Conservation (phyloP, 2,888 invertebrate species). For the Chelonus formosanus region DNA sequence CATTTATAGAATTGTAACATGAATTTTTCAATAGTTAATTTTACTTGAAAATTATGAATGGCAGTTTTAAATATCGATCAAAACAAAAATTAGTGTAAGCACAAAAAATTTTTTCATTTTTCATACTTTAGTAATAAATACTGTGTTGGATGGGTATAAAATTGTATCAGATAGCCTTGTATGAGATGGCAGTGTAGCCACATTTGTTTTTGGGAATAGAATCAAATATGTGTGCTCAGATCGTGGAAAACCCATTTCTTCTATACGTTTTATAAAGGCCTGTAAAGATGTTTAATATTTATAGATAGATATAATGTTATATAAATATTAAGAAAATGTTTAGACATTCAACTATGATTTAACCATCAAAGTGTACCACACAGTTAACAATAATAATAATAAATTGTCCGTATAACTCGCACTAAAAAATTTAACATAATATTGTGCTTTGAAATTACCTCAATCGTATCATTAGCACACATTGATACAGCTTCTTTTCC, state of each 20-base stretch:
- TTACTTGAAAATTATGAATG: too few species aligned
- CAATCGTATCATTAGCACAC: slow-evolving; percentile 56
- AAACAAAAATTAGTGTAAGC: slow-evolving; percentile 10
- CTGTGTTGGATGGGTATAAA: slow-evolving; percentile 61
- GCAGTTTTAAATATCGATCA: neutral
- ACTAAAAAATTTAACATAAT: neutral
- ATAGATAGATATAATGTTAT: too few species aligned
- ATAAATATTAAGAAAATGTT: too few species aligned
- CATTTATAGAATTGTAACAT: too few species aligned
- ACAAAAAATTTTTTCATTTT: neutral
- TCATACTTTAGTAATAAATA: slow-evolving; percentile 63
- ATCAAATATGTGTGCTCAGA: slow-evolving; percentile 58
- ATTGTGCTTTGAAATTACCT: slow-evolving; percentile 44
- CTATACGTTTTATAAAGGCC: slow-evolving; percentile 58
- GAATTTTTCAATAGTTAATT: too few species aligned
- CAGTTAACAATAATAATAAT: too few species aligned
- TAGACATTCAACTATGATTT: too few species aligned
- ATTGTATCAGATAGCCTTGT: slow-evolving; percentile 57
- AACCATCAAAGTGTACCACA: too few species aligned
- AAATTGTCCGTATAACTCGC: too few species aligned
- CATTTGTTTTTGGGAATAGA: slow-evolving; percentile 59
- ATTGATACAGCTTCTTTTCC: slow-evolving; percentile 59
- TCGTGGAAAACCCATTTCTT: slow-evolving; percentile 57
- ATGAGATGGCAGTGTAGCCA: slow-evolving; percentile 55
- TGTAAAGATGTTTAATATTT: slow-evolving; percentile 33